Evolutionary conservation across 2,797 vertebrate species (phyloP).

Genomic region (Gallinago solitaria): DNA sequence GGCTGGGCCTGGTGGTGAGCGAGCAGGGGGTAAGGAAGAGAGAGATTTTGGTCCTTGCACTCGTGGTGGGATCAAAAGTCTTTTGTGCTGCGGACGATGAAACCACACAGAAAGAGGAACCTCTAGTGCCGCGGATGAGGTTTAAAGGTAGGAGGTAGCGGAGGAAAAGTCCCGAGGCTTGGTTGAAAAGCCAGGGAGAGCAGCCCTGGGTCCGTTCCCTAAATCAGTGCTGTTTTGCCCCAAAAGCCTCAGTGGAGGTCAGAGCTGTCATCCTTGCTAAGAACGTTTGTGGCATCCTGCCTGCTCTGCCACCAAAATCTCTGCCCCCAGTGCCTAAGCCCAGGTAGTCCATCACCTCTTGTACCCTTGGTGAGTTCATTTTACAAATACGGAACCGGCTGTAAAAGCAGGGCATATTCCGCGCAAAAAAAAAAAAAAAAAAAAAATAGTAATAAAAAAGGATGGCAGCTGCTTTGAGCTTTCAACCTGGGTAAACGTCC

Average conservation of each 20-base stretch:
- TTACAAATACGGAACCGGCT: not conserved
- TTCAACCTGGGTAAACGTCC: not conserved
- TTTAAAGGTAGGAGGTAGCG: not conserved
- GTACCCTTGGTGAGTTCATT: not conserved
- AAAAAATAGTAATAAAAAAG: not conserved
- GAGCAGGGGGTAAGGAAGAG: not conserved
- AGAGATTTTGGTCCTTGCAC: rapidly evolving
- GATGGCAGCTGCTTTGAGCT: not conserved
- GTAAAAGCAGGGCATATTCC: not conserved
- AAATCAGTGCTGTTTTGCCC: not conserved
- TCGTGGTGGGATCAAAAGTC: not conserved
- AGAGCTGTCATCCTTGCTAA: too few relatives aligned
- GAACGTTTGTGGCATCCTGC: not conserved
- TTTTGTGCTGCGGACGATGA: not conserved
- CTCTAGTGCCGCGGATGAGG: not conserved
- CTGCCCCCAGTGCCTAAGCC: rapidly evolving
- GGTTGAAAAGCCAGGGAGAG: not conserved
- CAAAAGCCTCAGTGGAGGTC: not conserved
- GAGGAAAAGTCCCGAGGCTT: too few relatives aligned
- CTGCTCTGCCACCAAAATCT: rapidly evolving
- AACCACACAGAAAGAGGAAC: not conserved
- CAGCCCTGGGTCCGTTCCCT: not conserved
- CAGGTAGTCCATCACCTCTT: not conserved
- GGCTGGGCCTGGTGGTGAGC: not conserved
- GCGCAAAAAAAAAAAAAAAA: too few relatives aligned